These are phyloP conservation scores for Epizoanthus ramosus DNA, from an alignment of 92 coral and sea anemone genomes.

Conservation along the genomic window DNA sequence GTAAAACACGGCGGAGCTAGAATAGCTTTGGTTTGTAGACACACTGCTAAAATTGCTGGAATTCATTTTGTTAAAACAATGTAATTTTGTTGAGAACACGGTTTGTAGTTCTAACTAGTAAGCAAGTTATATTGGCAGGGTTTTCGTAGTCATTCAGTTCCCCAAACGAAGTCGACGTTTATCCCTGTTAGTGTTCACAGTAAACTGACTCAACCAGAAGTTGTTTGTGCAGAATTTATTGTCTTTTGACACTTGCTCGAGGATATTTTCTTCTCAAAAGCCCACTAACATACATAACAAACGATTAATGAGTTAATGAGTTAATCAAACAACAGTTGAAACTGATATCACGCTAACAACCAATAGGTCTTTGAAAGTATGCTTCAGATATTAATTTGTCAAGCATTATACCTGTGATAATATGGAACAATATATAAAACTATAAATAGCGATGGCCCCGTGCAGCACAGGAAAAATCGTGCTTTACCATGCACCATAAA, in stretches of 20 bases:
- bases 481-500: too few species aligned
- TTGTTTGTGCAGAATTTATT: background rate
- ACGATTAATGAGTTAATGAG: background rate
- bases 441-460: background rate
- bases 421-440: background rate
- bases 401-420: background rate
- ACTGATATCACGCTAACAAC: background rate
- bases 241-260: background rate
- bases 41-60: conserved; percentile 9
- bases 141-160: background rate
- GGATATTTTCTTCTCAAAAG: background rate
- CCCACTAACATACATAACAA: background rate
- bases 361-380: background rate
- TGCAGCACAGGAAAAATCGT: too few species aligned
- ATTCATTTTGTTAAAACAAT: conserved; percentile 7
- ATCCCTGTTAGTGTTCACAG: background rate
- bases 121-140: background rate
- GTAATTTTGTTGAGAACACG: background rate
- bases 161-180: background rate
- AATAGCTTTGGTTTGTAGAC: background rate
- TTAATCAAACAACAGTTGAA: background rate
- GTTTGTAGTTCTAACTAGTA: background rate
- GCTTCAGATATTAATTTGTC: background rate
- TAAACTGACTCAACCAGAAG: background rate
- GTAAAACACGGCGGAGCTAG: background rate